phyloP scores from a whole-genome alignment of 2,888 invertebrate species.

The Limnephilus lunatus region DNA sequence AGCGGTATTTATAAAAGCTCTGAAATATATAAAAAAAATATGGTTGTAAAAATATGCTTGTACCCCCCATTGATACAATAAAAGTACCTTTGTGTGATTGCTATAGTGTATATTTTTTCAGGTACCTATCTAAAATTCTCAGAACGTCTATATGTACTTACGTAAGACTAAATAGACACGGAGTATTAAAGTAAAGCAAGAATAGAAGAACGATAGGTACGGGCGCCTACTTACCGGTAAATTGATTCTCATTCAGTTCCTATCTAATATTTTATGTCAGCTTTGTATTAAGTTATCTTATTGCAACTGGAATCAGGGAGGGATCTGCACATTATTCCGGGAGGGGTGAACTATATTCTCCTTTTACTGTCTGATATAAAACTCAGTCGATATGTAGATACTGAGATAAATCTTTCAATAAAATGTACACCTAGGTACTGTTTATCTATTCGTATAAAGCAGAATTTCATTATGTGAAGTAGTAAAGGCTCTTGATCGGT shows the following conservation, averaged over 20 bases:
- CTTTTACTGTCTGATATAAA: neutral
- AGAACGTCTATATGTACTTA: no score
- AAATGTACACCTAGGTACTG: neutral
- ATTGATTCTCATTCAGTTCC: constrained; percentile 64
- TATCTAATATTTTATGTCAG: constrained; percentile 62
- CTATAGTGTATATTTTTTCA: no score
- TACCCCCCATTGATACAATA: neutral
- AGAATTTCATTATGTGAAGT: no score
- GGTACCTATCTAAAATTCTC: no score
- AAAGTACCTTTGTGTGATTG: no score
- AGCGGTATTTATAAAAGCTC: no score
- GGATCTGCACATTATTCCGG: neutral
- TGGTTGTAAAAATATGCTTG: no score
- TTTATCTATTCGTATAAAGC: neutral
- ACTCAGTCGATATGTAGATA: neutral
- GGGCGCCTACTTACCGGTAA: constrained; percentile 49
- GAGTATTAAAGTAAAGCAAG: neutral
- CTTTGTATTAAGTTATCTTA: constrained; percentile 62
- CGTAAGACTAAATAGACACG: neutral
- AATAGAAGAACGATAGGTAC: neutral
- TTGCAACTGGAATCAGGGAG: constrained; percentile 2
- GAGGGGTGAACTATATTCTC: neutral
- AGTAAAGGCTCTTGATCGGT: no score
- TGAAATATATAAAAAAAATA: no score
- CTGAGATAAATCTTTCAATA: neutral